These are phyloP conservation scores for Antheraea yamamai DNA, from an alignment of 2,888 invertebrate species.

Conservation along the genomic window DNA sequence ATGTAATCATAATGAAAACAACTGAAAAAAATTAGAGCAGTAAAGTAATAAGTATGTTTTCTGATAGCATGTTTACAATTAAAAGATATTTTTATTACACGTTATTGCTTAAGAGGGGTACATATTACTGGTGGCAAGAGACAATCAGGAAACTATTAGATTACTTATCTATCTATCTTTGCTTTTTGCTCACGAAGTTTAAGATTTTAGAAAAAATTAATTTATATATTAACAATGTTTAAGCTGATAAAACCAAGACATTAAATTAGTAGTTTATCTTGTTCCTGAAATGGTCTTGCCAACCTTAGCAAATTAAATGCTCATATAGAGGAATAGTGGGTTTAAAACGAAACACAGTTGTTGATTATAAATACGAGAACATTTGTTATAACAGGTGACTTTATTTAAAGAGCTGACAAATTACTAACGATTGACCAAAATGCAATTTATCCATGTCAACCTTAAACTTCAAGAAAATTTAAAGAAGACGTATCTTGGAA, in stretches of 20 bases:
- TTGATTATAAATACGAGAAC: neutral
- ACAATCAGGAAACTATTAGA: constrained; percentile 55
- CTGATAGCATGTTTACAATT: neutral
- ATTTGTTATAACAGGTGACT: neutral
- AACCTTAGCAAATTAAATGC: neutral
- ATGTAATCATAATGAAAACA: neutral
- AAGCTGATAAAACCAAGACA: neutral
- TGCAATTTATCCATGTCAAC: neutral
- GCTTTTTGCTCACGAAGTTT: constrained; percentile 55
- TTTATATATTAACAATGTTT: neutral
- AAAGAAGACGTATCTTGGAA: neutral
- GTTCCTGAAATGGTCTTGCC: neutral
- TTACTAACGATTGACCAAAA: neutral
- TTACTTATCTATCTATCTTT: constrained; percentile 52
- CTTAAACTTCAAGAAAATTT: neutral
- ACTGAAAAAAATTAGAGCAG: neutral
- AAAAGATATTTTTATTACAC: neutral
- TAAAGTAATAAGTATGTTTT: neutral
- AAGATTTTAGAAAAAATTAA: neutral
- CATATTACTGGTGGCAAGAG: constrained; percentile 33
- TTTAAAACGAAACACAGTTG: neutral
- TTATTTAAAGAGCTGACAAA: neutral
- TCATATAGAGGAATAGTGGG: neutral
- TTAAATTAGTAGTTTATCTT: neutral
- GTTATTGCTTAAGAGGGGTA: constrained; percentile 4